Percentiles rank a stretch among this genome's conserved stretches.
phyloP scores from a whole-genome alignment of 2,113 vertebrate species.

The Austrofundulus limnaeus region DNA sequence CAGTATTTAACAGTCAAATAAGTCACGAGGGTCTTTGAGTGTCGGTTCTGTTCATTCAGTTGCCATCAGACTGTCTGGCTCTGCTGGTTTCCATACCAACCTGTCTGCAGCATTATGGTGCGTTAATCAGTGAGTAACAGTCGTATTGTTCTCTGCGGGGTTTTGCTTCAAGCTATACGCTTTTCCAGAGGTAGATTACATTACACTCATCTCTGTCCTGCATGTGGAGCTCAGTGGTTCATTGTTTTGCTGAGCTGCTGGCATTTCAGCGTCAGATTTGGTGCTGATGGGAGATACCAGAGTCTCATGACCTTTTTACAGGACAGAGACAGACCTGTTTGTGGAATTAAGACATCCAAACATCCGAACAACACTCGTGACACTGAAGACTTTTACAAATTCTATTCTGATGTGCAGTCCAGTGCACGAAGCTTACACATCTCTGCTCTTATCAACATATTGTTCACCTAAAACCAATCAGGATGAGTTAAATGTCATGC shows the following conservation, averaged over 20 bases:
- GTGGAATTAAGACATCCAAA: constrained; percentile 21
- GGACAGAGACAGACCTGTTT: constrained; percentile 38
- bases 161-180: background rate
- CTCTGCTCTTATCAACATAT: constrained; percentile 10
- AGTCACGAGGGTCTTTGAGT: background rate
- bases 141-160: constrained; percentile 8
- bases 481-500: constrained; percentile 23
- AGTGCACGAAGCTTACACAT: too few relatives aligned
- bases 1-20: background rate
- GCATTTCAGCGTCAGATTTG: constrained; percentile 7
- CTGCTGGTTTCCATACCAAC: constrained; percentile 18
- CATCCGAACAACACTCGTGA: background rate
- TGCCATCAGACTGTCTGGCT: background rate
- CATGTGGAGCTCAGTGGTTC: constrained; percentile 7
- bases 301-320: constrained; percentile 46
- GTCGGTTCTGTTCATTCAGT: background rate
- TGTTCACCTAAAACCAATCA: constrained; percentile 41
- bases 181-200: constrained; percentile 7
- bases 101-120: background rate
- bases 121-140: background rate
- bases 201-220: constrained; percentile 16
- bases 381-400: too few relatives aligned
- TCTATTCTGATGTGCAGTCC: too few relatives aligned
- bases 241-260: constrained; percentile 41
- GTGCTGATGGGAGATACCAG: background rate